Percentiles rank a stretch among this genome's conserved stretches.
Evolutionary conservation across 64 coral and sea anemone genomes (phyloP).

Genomic region (Stylophora pistillata): DNA sequence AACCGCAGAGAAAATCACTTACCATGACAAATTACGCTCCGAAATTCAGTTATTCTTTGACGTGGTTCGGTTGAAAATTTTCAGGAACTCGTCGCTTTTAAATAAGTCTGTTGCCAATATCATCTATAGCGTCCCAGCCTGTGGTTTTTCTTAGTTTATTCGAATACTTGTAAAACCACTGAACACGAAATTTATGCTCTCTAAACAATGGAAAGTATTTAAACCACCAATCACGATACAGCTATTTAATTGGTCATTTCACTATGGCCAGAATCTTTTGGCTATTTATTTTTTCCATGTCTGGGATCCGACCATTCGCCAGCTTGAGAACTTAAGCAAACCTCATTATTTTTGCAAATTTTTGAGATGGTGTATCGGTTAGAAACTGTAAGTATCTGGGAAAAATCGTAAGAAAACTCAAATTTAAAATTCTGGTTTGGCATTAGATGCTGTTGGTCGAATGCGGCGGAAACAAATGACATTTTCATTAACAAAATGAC

Average conservation of each 20-base stretch:
- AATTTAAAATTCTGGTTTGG: neutral
- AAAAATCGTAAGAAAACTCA: neutral
- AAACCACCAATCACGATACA: neutral
- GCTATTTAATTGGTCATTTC: slow-evolving; percentile 15
- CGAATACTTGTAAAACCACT: neutral
- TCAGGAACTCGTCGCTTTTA: neutral
- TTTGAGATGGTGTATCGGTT: too few species aligned
- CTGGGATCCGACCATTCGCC: neutral
- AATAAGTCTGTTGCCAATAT: neutral
- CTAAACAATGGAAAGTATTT: neutral
- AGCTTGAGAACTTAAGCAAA: neutral
- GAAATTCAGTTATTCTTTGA: neutral
- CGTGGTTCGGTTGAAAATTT: neutral
- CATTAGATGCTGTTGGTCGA: neutral
- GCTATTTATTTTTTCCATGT: neutral
- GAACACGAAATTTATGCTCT: slow-evolving; percentile 6
- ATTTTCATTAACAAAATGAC: neutral
- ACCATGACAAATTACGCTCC: neutral
- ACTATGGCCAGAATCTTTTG: slow-evolving; percentile 16
- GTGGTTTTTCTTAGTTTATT: neutral
- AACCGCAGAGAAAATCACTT: neutral
- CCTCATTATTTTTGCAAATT: neutral
- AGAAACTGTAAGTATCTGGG: too few species aligned
- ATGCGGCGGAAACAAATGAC: neutral
- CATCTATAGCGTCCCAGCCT: neutral